These are phyloP conservation scores for Synergus gifuensis DNA, from an alignment of 2,888 invertebrate species.

Conservation along the genomic window DNA sequence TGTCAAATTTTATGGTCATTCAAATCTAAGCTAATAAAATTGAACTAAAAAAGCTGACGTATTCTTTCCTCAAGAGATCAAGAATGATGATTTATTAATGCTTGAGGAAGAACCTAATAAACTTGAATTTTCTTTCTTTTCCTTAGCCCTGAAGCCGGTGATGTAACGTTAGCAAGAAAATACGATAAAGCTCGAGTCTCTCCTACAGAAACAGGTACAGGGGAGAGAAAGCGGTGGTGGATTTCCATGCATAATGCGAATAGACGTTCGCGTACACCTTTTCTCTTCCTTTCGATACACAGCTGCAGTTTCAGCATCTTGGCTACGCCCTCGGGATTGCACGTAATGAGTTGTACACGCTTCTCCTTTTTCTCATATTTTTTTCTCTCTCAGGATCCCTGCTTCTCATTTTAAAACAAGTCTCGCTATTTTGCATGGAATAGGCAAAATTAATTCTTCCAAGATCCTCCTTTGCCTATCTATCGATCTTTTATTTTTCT, in stretches of 20 bases:
- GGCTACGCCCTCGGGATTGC: conserved; percentile 68
- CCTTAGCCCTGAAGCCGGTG: not conserved
- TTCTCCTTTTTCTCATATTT: conserved; percentile 58
- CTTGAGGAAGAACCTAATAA: not conserved
- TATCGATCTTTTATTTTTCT: conserved; percentile 45
- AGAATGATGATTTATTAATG: too few relatives aligned
- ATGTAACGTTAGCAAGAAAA: conserved; percentile 45
- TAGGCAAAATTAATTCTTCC: conserved; percentile 49
- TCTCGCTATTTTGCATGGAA: conserved; percentile 59
- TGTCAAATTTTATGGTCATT: too few relatives aligned
- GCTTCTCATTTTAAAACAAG: conserved; percentile 42
- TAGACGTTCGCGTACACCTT: conserved; percentile 54
- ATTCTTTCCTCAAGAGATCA: too few relatives aligned
- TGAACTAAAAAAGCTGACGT: too few relatives aligned
- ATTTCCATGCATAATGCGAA: conserved; percentile 68
- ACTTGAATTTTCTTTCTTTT: not conserved
- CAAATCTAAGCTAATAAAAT: too few relatives aligned
- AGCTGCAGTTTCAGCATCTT: conserved; percentile 57
- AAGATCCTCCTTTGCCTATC: conserved; percentile 48
- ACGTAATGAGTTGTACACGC: conserved; percentile 72
- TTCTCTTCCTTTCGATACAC: conserved; percentile 55
- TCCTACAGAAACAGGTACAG: conserved; percentile 41
- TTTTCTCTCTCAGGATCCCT: conserved; percentile 47
- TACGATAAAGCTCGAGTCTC: conserved; percentile 45
- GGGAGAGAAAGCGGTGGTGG: conserved; percentile 49